Evolutionary conservation across 2,113 vertebrate species (phyloP).

Genomic region (Muntiacus reevesi): DNA sequence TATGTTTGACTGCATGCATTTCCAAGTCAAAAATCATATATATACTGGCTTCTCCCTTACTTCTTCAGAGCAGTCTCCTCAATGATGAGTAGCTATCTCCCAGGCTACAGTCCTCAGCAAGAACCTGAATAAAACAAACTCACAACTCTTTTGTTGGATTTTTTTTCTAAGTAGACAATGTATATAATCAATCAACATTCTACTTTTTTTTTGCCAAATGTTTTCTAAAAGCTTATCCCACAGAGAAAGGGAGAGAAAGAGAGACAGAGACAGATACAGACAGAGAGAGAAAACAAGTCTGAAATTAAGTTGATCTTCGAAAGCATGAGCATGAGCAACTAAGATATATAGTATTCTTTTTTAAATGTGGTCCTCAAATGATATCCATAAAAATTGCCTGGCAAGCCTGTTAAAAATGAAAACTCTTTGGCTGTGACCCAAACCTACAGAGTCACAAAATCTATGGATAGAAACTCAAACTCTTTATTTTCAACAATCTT

Average conservation of each 20-base stretch:
- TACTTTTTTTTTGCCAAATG: neutral
- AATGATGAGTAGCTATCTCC: neutral
- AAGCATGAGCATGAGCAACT: neutral
- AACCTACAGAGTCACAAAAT: neutral
- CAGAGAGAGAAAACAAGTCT: neutral
- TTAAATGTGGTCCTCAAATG: neutral
- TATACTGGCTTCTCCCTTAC: neutral
- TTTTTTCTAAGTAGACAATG: neutral
- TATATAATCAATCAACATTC: neutral
- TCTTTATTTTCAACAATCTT: neutral
- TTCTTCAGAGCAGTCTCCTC: neutral
- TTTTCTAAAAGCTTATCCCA: neutral
- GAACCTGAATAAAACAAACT: neutral
- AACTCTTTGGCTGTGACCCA: neutral
- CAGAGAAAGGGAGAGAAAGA: neutral
- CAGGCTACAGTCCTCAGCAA: neutral
- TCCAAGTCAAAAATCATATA: neutral
- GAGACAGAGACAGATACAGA: neutral
- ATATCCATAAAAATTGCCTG: neutral
- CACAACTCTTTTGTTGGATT: neutral
- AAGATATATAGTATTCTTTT: neutral
- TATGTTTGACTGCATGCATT: neutral
- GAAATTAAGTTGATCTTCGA: neutral
- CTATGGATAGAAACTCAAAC: neutral
- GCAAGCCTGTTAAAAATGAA: neutral